Conservation (phyloP, 23 tunicate species). For the Trididemnum nubilum region DNA sequence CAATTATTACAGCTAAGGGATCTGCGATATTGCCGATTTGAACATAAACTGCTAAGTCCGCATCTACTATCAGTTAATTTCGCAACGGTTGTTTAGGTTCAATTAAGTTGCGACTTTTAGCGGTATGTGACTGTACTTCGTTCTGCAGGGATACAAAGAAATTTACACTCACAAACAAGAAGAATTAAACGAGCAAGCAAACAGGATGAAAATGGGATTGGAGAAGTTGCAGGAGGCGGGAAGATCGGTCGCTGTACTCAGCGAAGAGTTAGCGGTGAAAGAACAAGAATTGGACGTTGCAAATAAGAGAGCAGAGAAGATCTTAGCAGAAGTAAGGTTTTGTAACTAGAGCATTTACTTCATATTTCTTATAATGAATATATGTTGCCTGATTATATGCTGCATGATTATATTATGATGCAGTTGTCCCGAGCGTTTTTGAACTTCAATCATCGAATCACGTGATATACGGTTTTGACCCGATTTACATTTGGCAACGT, state of each 20-base stretch:
- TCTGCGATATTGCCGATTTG: no score
- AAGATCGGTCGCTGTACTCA: constrained; percentile 60
- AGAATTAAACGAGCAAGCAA: constrained; percentile 81
- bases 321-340: constrained; percentile 84
- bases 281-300: constrained; percentile 95
- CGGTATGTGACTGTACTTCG: no score
- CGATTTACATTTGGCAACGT: no score
- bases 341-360: neutral
- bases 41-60: no score
- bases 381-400: neutral
- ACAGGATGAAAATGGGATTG: constrained; percentile 83
- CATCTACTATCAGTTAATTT: no score
- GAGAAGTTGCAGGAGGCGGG: constrained; percentile 96
- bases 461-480: no score
- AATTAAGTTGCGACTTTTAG: no score
- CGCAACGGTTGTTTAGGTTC: no score
- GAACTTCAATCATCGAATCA: no score
- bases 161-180: constrained; percentile 57
- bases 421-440: no score
- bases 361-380: neutral
- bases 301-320: constrained; percentile 65
- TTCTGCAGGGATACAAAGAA: constrained; percentile 96
- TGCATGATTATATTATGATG: no score
- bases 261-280: constrained; percentile 80
- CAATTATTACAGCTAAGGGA: no score